These are phyloP conservation scores for Vanessa atalanta DNA, from an alignment of 1,140 invertebrate species.

Conservation along the genomic window DNA sequence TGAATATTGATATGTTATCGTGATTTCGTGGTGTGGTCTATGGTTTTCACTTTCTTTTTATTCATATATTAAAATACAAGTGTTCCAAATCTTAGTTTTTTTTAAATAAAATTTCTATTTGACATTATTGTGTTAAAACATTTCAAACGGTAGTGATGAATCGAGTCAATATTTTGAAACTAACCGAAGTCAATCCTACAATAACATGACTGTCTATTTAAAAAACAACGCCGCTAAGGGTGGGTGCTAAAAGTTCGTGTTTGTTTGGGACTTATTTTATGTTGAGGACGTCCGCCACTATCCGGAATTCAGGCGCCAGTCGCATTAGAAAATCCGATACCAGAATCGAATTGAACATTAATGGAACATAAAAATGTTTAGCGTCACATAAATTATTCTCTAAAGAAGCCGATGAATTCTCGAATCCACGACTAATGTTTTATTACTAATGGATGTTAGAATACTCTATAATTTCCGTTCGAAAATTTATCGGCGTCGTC, in stretches of 20 bases:
- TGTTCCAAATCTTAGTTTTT: background rate
- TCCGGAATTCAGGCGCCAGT: constrained; percentile 71
- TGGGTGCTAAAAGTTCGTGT: constrained; percentile 69
- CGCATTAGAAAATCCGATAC: constrained; percentile 74
- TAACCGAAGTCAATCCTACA: constrained; percentile 52
- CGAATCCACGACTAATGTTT: constrained; percentile 64
- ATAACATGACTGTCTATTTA: constrained; percentile 66
- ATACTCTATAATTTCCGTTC: constrained; percentile 59
- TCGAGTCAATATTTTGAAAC: constrained; percentile 61
- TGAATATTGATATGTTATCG: constrained; percentile 23
- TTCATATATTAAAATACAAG: background rate
- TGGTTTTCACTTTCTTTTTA: constrained; percentile 28
- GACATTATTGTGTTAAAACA: constrained; percentile 16
- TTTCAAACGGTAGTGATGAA: constrained; percentile 39
- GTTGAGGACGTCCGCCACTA: constrained; percentile 55
- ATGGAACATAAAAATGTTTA: constrained; percentile 78
- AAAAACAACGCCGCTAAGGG: constrained; percentile 62
- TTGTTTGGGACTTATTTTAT: constrained; percentile 72
- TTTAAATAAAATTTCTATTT: background rate
- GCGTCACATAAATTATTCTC: constrained; percentile 74
- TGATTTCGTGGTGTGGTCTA: constrained; percentile 21
- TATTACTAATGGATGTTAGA: constrained; percentile 67
- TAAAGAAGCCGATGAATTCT: constrained; percentile 75
- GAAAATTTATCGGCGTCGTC: constrained; percentile 60
- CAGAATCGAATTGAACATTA: constrained; percentile 71